These are phyloP conservation scores for Ornithoptera priamus DNA, from an alignment of 2,888 invertebrate species.

Conservation along the genomic window DNA sequence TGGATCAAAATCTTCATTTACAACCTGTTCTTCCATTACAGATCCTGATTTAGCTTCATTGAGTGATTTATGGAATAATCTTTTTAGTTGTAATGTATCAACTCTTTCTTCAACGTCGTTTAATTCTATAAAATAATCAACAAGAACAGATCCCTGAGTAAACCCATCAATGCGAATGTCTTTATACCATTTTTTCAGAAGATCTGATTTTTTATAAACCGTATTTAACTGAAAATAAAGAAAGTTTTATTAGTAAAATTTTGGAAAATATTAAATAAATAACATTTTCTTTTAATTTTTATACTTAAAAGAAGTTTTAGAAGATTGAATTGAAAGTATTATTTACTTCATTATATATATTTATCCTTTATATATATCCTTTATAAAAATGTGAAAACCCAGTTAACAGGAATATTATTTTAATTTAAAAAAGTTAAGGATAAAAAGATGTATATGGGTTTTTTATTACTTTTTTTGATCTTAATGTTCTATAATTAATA, in stretches of 20 bases:
- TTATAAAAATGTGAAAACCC: no score
- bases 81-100: constrained; percentile 86
- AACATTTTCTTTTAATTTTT: no score
- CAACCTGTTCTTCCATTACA: constrained; percentile 52
- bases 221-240: constrained; percentile 85
- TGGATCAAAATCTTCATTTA: constrained; percentile 56
- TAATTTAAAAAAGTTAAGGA: no score
- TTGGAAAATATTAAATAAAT: no score
- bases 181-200: constrained; percentile 90
- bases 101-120: constrained; percentile 86
- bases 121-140: constrained; percentile 92
- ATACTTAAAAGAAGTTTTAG: no score
- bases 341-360: no score
- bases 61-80: constrained; percentile 83
- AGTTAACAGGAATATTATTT: no score
- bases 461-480: no score
- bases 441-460: no score
- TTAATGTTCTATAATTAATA: neutral
- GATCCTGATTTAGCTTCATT: constrained; percentile 75
- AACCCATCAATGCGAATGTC: constrained; percentile 93
- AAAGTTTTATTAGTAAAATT: constrained; percentile 5
- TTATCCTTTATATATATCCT: no score
- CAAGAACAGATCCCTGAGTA: constrained; percentile 91
- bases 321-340: no score
- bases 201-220: constrained; percentile 87